These are phyloP conservation scores for Ambastaia sidthimunki DNA, from an alignment of 2,797 vertebrate genomes.

Conservation along the genomic window DNA sequence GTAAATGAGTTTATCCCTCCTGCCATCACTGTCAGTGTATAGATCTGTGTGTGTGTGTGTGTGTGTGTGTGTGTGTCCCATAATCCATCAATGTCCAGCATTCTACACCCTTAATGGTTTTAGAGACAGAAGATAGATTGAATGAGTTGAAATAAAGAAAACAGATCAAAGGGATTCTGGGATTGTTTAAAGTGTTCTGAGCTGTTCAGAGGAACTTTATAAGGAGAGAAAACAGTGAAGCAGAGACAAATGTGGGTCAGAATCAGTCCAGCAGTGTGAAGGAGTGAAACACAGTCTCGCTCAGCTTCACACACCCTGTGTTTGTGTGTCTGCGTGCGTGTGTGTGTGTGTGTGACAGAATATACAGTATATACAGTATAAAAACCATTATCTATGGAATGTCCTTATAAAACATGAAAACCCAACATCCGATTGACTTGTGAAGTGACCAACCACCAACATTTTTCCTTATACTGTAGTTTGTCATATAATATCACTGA, in stretches of 20 bases:
- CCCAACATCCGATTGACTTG: no score
- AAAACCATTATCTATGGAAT: no score
- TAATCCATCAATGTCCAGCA: conserved; percentile 11
- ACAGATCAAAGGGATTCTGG: not conserved
- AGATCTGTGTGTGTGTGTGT: not conserved
- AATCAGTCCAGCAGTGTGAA: no score
- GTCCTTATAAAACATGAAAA: no score
- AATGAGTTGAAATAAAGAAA: not conserved
- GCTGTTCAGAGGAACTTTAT: not conserved
- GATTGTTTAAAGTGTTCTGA: not conserved
- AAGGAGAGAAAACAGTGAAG: not conserved
- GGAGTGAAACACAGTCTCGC: no score
- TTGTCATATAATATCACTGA: not conserved
- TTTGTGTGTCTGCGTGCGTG: no score
- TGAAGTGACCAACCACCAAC: no score
- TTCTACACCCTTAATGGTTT: conserved; percentile 2
- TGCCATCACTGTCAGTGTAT: not conserved
- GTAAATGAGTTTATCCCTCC: conserved; percentile 8
- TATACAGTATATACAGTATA: no score
- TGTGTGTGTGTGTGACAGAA: no score
- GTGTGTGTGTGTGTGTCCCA: conserved; percentile 1
- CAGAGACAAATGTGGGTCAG: not conserved
- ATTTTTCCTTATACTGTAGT: no score
- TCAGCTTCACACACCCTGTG: no score
- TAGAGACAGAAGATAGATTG: not conserved